These are phyloP conservation scores for Drosophila virilis DNA, from an alignment of 1,140 invertebrate species.

Conservation along the genomic window DNA sequence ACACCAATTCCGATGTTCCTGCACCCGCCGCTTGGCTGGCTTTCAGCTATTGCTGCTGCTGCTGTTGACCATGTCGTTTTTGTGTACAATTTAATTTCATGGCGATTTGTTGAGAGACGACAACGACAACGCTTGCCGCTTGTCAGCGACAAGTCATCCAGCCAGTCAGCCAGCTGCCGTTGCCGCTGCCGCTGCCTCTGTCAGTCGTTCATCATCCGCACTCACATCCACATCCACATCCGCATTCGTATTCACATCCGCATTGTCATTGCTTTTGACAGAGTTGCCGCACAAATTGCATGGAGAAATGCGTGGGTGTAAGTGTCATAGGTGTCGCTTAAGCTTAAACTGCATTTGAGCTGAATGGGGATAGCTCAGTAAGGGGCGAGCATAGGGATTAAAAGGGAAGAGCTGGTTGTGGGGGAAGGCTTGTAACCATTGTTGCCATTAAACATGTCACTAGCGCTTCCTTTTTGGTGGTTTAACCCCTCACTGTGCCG, in stretches of 20 bases:
- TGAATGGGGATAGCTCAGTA: background rate
- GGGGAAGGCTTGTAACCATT: slow-evolving; percentile 28
- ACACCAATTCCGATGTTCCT: slow-evolving; percentile 25
- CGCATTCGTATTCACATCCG: slow-evolving; percentile 38
- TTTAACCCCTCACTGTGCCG: slow-evolving; percentile 30
- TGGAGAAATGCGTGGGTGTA: slow-evolving; percentile 53
- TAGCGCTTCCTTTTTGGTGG: slow-evolving; percentile 64
- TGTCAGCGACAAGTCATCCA: slow-evolving; percentile 20
- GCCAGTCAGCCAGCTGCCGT: slow-evolving; percentile 11
- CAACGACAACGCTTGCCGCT: slow-evolving; percentile 25
- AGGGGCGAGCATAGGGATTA: background rate
- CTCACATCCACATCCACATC: slow-evolving; percentile 38
- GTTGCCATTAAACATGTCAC: slow-evolving; percentile 79
- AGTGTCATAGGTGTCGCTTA: slow-evolving; percentile 57
- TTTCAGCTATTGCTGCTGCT: background rate
- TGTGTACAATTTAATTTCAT: slow-evolving; percentile 78
- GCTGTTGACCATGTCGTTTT: slow-evolving; percentile 41
- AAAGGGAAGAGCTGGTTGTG: background rate
- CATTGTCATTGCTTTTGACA: slow-evolving; percentile 54
- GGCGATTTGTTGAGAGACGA: slow-evolving; percentile 65
- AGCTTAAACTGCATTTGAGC: slow-evolving; percentile 24
- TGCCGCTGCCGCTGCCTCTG: slow-evolving; percentile 46
- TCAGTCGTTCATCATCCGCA: slow-evolving; percentile 68
- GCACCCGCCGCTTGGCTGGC: background rate
- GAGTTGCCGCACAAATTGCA: slow-evolving; percentile 69